Percentiles rank a stretch among this genome's conserved stretches.
These are phyloP conservation scores for Zootoca vivipara DNA, from an alignment of 2,113 vertebrate genomes.

Conservation along the genomic window DNA sequence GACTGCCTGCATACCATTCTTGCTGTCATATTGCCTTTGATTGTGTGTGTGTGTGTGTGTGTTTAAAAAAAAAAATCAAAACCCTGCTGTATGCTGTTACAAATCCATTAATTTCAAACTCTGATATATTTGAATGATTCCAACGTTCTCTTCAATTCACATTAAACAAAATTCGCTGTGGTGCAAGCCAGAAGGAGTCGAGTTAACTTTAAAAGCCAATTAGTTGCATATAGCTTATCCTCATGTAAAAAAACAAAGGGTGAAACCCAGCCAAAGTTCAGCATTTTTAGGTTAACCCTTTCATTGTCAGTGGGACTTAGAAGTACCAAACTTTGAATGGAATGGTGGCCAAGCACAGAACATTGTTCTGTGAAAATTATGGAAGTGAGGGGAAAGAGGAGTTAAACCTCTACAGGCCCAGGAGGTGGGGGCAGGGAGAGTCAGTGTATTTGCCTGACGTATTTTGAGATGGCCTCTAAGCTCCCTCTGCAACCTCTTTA, in stretches of 20 bases:
- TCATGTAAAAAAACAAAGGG: background rate
- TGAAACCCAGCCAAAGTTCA: background rate
- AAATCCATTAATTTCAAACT: background rate
- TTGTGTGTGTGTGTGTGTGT: background rate
- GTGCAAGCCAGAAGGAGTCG: background rate
- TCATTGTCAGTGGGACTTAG: background rate
- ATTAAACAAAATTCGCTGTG: background rate
- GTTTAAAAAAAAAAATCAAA: background rate
- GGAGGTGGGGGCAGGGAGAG: background rate
- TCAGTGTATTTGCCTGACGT: background rate
- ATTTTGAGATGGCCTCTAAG: background rate
- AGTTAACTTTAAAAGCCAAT: slow-evolving; percentile 15
- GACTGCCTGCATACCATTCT: background rate
- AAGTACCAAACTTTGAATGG: background rate
- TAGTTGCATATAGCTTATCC: slow-evolving; percentile 5
- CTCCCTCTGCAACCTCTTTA: too few species aligned
- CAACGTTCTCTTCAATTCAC: background rate
- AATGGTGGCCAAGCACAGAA: background rate
- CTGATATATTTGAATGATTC: background rate
- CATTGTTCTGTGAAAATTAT: background rate
- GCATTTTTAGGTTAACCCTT: background rate
- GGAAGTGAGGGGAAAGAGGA: background rate
- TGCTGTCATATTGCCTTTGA: background rate
- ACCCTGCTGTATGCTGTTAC: rapidly evolving
- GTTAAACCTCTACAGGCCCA: background rate